These are phyloP conservation scores for Drosophila malerkotliana DNA, from an alignment of 1,140 invertebrate species.

Conservation along the genomic window DNA sequence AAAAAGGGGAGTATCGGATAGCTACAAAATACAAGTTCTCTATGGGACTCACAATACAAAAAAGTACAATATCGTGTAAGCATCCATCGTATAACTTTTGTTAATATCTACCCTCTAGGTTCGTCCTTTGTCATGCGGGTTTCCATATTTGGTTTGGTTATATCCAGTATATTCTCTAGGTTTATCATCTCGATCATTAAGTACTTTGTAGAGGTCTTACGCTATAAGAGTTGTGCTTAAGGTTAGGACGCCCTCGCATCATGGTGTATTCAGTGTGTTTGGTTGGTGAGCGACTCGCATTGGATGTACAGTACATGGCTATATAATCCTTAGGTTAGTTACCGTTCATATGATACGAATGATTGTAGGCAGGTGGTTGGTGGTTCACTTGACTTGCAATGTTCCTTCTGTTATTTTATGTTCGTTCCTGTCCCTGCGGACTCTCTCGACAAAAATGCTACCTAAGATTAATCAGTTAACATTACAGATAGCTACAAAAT, in stretches of 20 bases:
- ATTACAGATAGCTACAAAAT: conserved; percentile 32
- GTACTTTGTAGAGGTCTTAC: conserved; percentile 47
- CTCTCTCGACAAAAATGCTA: conserved; percentile 47
- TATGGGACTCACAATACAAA: conserved; percentile 8
- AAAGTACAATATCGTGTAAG: conserved; percentile 16
- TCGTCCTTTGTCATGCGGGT: conserved; percentile 20
- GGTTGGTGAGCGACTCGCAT: conserved; percentile 49
- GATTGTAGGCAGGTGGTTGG: conserved; percentile 82
- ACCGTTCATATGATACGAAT: conserved; percentile 69
- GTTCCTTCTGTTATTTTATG: conserved; percentile 23
- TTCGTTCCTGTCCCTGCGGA: neutral
- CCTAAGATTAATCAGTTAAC: conserved; percentile 47
- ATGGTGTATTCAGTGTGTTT: conserved; percentile 31
- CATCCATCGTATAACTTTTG: neutral
- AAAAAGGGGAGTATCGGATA: neutral
- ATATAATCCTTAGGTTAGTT: conserved; percentile 43
- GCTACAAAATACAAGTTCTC: conserved; percentile 28
- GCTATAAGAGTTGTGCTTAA: conserved; percentile 62
- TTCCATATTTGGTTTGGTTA: conserved; percentile 11
- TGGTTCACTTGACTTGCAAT: conserved; percentile 75
- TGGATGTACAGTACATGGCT: conserved; percentile 29
- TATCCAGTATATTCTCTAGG: conserved; percentile 4
- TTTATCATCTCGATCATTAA: conserved; percentile 20
- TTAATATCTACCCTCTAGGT: conserved; percentile 4
- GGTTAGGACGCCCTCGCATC: conserved; percentile 5